These are phyloP conservation scores for Halyomorpha halys DNA, from an alignment of 1,140 invertebrate genomes.

Conservation along the genomic window DNA sequence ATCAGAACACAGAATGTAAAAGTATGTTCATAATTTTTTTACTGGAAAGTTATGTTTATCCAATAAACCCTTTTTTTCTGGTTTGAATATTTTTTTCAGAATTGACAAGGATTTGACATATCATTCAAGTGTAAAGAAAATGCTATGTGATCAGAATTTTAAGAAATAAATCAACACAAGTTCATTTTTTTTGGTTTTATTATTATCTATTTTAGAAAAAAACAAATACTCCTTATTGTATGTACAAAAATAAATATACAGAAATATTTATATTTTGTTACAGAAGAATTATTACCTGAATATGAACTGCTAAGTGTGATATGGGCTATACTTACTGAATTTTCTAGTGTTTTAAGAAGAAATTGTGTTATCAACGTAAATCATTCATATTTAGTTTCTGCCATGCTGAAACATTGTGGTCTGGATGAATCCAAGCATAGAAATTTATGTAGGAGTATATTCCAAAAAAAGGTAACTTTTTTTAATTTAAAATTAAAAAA, in stretches of 20 bases:
- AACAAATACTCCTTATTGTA: too few relatives aligned
- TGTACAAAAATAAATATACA: too few relatives aligned
- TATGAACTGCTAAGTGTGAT: constrained; percentile 72
- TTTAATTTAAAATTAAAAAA: neutral
- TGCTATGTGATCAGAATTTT: too few relatives aligned
- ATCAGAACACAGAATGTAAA: neutral
- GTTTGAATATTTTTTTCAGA: too few relatives aligned
- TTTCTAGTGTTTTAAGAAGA: constrained; percentile 52
- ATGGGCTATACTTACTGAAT: constrained; percentile 62
- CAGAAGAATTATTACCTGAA: constrained; percentile 64
- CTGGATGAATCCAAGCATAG: constrained; percentile 61
- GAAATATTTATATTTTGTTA: constrained; percentile 24
- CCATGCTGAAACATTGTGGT: constrained; percentile 68
- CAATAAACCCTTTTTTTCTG: constrained; percentile 9
- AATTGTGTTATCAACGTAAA: constrained; percentile 70
- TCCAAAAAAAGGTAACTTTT: constrained; percentile 44
- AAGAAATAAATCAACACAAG: too few relatives aligned
- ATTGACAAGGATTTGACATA: too few relatives aligned
- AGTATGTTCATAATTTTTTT: constrained; percentile 15
- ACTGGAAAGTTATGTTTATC: neutral
- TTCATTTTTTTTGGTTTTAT: too few relatives aligned
- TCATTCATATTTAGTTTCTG: constrained; percentile 66
- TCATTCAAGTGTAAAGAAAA: too few relatives aligned
- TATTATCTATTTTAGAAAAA: too few relatives aligned
- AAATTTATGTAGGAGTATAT: constrained; percentile 51